phyloP scores from a whole-genome alignment of 2,113 vertebrate species.

The Muscicapa adusta region DNA sequence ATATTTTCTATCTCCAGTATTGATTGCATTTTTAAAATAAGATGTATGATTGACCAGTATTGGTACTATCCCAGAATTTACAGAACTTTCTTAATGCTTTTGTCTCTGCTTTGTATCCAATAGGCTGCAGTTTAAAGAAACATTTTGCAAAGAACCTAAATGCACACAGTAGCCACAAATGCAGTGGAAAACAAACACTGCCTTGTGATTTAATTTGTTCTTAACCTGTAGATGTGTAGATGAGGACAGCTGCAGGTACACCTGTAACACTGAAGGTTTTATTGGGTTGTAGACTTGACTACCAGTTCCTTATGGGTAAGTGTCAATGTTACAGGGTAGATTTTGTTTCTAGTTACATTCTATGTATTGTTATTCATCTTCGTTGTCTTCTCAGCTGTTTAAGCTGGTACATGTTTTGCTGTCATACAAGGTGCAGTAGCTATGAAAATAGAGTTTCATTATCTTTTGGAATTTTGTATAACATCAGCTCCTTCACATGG shows the following conservation, averaged over 20 bases:
- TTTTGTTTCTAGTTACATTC: background rate
- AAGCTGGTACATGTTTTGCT: background rate
- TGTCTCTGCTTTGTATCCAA: background rate
- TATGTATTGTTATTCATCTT: accelerated
- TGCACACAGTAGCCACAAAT: background rate
- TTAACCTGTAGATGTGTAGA: background rate
- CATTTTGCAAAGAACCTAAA: background rate
- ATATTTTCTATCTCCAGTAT: background rate
- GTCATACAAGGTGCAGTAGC: background rate
- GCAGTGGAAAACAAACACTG: background rate
- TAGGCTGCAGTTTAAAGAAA: background rate
- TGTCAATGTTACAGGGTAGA: background rate
- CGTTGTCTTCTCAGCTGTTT: background rate
- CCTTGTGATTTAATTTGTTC: background rate
- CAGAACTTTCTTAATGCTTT: background rate
- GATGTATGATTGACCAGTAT: background rate
- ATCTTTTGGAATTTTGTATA: background rate
- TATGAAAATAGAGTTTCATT: background rate
- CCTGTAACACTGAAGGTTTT: background rate
- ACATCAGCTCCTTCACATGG: background rate
- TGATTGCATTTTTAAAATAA: background rate
- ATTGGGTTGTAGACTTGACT: background rate
- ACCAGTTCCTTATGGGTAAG: background rate
- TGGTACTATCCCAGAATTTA: background rate
- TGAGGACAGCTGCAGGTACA: background rate